Percentiles rank a stretch among this genome's conserved stretches.
Conservation (phyloP, 92 coral and sea anemone genomes). For the Blastomussa wellsi region DNA sequence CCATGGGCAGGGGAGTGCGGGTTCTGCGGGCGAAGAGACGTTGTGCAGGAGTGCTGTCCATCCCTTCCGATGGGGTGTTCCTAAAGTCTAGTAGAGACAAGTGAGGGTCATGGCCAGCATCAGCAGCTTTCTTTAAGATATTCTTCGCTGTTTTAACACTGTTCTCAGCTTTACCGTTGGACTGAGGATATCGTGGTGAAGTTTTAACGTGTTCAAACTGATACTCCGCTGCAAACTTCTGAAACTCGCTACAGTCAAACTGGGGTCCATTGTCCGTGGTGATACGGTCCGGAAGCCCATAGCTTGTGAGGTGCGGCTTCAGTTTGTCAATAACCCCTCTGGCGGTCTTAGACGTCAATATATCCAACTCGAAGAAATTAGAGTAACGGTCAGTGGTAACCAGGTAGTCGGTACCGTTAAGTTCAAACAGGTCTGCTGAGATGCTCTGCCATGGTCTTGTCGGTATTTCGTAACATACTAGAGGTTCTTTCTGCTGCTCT, state of each 20-base stretch:
- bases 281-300: conserved; percentile 36
- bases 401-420: conserved; percentile 24
- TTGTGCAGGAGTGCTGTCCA: conserved; percentile 35
- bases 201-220: neutral
- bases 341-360: conserved; percentile 22
- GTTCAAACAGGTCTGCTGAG: conserved; percentile 33
- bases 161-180: conserved; percentile 21
- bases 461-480: no score
- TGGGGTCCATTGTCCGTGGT: conserved; percentile 28
- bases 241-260: neutral
- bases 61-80: conserved; percentile 38
- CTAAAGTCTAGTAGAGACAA: conserved; percentile 21
- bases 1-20: conserved; percentile 13
- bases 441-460: conserved; percentile 52
- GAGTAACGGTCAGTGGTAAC: conserved; percentile 49
- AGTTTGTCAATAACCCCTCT: conserved; percentile 37
- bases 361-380: conserved; percentile 35
- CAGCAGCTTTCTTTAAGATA: conserved; percentile 20
- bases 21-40: conserved; percentile 28
- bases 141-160: conserved; percentile 34
- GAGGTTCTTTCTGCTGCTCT: no score
- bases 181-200: conserved; percentile 11
- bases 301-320: conserved; percentile 21
- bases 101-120: neutral
- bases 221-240: neutral